Evolutionary conservation across 2,113 vertebrate species (phyloP).

Genomic region (Centropristis striata): DNA sequence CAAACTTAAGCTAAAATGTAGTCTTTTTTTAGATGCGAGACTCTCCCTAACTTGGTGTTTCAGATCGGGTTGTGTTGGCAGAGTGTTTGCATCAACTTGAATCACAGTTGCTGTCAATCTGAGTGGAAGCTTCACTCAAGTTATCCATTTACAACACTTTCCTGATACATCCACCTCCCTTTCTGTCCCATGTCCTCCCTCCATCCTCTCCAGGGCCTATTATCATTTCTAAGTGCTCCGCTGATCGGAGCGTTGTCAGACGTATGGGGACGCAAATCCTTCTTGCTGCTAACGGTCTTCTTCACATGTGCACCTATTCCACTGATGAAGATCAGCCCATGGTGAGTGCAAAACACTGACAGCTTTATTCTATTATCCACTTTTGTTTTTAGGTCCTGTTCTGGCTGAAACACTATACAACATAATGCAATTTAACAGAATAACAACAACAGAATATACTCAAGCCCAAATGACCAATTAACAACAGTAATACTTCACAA

Average conservation of each 20-base stretch:
- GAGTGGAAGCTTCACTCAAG: not conserved
- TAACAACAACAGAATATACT: not conserved
- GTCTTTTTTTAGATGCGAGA: too few relatives aligned
- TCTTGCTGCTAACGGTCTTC: conserved; percentile 96
- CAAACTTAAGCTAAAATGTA: too few relatives aligned
- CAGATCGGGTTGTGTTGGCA: not conserved
- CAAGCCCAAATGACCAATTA: not conserved
- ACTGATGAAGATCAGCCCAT: conserved; percentile 96
- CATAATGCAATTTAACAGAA: not conserved
- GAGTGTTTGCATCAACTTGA: not conserved
- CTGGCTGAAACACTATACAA: not conserved
- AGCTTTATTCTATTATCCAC: not conserved
- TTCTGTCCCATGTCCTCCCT: not conserved
- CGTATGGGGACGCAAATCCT: conserved; percentile 97
- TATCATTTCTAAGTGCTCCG: conserved; percentile 96
- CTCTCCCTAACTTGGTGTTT: too few relatives aligned
- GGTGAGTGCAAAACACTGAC: conserved; percentile 83
- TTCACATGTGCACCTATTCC: conserved; percentile 98
- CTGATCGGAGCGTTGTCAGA: conserved; percentile 97
- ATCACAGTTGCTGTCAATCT: not conserved
- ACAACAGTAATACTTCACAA: not conserved
- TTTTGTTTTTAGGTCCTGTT: not conserved
- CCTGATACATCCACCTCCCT: not conserved
- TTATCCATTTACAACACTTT: conserved; percentile 3
- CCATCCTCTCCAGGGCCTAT: conserved; percentile 86